Evolutionary conservation across 2,113 vertebrate species (phyloP), one percentile per base, ranked within the genome.

Genomic region (Nyctibius bracteatus): DNA sequence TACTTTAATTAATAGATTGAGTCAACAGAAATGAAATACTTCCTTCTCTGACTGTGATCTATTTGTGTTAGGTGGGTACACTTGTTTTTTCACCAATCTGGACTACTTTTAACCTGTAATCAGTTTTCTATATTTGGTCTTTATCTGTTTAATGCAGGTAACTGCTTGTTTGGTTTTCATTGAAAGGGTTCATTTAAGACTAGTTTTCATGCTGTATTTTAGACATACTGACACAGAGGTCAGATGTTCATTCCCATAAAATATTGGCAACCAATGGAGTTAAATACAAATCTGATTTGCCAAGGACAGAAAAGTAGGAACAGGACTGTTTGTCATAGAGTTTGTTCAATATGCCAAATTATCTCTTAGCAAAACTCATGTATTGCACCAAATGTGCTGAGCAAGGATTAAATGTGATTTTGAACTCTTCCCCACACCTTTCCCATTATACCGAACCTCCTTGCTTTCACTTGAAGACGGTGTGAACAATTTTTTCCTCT

Each of bases 261-360:
- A 63, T 41, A 33, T 0, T 27, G 57, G 31, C 41, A 13, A 8
- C 4, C 0, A 0, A 11, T 2, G 8, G 57, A 43, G 21, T 6
- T 5, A 47, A 55, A 22, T 0, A 20, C 27, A 33, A 43, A 27
- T 52, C 27, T 7, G 30, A 35, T 59, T 71, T 79, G 16, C 23
- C 43, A 5, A 3, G 1, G 23, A 54, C 10, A 33, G 25, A 25
- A 49, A 80, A 62, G 20, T 27, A 39, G 63, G 54, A 77, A 47
- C 5, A 74, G 13, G 30, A n/a, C n/a, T n/a, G 39, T 37, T 39
- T 59, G 35, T 49, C 44, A 65, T 14, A 47, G 15, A 16, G 31
- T 59, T 77, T 59, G 24, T 66, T 44, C 37, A 57, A 10, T 41
- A 47, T 22, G 14, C 8, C 21, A 52, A 30, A 67, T 30, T 15